Evolutionary conservation across 2,113 vertebrate genomes (phyloP), one percentile per base, ranked within the genome.

Genomic region (Daubentonia madagascariensis): DNA sequence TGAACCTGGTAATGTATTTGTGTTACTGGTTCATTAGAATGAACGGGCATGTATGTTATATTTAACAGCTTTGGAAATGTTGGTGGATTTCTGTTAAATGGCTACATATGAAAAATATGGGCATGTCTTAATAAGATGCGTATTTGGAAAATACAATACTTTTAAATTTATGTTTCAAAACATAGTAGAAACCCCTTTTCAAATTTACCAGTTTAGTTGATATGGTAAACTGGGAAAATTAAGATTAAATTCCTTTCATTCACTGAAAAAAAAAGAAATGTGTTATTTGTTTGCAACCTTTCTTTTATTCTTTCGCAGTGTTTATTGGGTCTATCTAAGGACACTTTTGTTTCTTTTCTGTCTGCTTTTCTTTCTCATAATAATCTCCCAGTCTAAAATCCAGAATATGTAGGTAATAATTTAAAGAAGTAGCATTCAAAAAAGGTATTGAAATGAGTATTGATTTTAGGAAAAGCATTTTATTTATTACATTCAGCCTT

Each of bases 1-100:
- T 18, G 11, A 28, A 4, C 13, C 37, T 8, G 5, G 32, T 2
- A 5, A 12, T 16, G 40, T 0, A 0, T 18, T 23, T 65, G 1
- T 9, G 65, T 40, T 35, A 23, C 6, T 54, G 13, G 11, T 20
- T 67, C 59, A 6, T 96, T 48, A 52, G 35, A 7, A 20, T 68
- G 57, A 30, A n/a, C 8, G 32, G 63, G 11, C 17, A 0, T 5
- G 10, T 11, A 4, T 16, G 18, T 11, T 11, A 4, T 28, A 2
- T 23, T 75, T n/a, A 70, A 25, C 13, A 32, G 8, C 54, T 65
- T 75, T 20, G 84, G 43, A 22, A 5, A 52, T n/a, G 12, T 45
- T 1, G 9, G 5, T 50, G 13, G 43, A 48, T 50, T 48, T 57
- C 78, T 91, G 70, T 30, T n/a, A 35, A 9, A 16, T 30, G 28